These are phyloP conservation scores for Chaenogobius annularis DNA, from an alignment of 2,113 vertebrate species.

Conservation along the genomic window DNA sequence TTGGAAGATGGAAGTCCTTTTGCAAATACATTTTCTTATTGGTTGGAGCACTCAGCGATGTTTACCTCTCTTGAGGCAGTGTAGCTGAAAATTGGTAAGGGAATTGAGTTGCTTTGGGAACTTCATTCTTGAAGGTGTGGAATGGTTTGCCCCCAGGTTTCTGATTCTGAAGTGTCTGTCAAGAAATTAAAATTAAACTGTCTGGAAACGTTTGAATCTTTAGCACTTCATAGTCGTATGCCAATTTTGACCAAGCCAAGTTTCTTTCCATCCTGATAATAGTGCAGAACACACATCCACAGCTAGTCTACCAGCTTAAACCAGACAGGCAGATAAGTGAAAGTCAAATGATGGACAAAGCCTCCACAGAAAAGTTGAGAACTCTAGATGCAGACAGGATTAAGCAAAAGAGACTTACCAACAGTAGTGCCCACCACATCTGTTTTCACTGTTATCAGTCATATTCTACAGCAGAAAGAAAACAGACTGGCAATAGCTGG, in stretches of 20 bases:
- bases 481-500: constrained; percentile 25
- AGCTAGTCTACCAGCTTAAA: constrained; percentile 4
- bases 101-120: constrained; percentile 67
- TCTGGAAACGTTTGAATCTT: not conserved
- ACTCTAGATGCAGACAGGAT: constrained; percentile 5
- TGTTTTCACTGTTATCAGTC: constrained; percentile 41
- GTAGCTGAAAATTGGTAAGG: constrained; percentile 75
- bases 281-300: not conserved
- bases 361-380: constrained; percentile 6
- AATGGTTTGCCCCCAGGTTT: constrained; percentile 63
- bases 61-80: constrained; percentile 72
- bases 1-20: constrained; percentile 54
- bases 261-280: constrained; percentile 38
- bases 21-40: constrained; percentile 64
- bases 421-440: not conserved
- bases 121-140: constrained; percentile 60
- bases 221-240: constrained; percentile 1
- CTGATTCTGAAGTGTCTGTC: constrained; percentile 51
- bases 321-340: constrained; percentile 27
- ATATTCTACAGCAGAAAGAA: constrained; percentile 23
- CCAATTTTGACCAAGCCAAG: constrained; percentile 34
- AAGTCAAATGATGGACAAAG: not conserved
- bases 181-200: constrained; percentile 62
- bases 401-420: constrained; percentile 6
- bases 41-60: constrained; percentile 62